phyloP scores from a whole-genome alignment of 2,888 invertebrate species.

The Sthenelais limicola region DNA sequence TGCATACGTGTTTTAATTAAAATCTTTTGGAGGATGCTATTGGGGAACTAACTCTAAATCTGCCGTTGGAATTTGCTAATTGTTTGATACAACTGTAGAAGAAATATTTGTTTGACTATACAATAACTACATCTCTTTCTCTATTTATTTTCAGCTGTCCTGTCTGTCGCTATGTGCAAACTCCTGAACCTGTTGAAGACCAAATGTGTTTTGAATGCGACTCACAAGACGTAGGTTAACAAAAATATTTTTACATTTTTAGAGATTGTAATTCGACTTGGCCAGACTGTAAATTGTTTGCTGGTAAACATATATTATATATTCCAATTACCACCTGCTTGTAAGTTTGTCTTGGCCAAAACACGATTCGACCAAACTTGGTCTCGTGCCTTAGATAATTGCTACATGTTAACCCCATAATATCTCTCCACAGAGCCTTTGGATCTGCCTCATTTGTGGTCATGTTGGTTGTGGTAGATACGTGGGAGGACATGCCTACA shows the following conservation, averaged over 20 bases:
- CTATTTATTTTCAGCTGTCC: constrained; percentile 82
- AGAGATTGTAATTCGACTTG: not conserved
- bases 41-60: too few relatives aligned
- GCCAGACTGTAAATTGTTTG: too few relatives aligned
- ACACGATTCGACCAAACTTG: not conserved
- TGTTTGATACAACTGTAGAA: too few relatives aligned
- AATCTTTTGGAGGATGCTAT: too few relatives aligned
- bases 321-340: too few relatives aligned
- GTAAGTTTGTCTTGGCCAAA: too few relatives aligned
- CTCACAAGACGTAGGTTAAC: constrained; percentile 68
- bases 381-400: not conserved
- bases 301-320: too few relatives aligned
- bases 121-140: too few relatives aligned
- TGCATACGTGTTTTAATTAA: too few relatives aligned
- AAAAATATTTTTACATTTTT: not conserved
- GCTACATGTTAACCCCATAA: not conserved
- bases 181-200: constrained; percentile 83
- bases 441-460: constrained; percentile 99
- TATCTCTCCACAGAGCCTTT: constrained; percentile 82
- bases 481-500: constrained; percentile 90
- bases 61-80: too few relatives aligned
- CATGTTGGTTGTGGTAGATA: constrained; percentile 98
- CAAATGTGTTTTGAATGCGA: constrained; percentile 82
- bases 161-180: constrained; percentile 92
- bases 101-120: too few relatives aligned